Percentiles rank a stretch among this genome's conserved stretches.
These are phyloP conservation scores for Gymnothorax javanicus DNA, from an alignment of 2,797 vertebrate genomes.

Conservation along the genomic window DNA sequence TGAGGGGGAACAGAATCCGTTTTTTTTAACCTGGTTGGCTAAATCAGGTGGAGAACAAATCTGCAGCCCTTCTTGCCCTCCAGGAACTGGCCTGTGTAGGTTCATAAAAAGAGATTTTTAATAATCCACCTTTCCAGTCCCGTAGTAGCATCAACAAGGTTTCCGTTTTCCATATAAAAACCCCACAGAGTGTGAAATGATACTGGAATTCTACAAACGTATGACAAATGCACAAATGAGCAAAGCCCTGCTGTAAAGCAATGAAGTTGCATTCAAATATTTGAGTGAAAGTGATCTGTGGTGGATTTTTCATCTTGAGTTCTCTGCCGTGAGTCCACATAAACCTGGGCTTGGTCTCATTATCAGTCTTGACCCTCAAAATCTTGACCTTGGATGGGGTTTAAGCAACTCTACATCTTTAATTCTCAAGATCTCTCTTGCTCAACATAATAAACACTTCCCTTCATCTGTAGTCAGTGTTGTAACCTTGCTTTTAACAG, in stretches of 20 bases:
- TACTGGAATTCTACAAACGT: not conserved
- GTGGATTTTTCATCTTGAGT: not conserved
- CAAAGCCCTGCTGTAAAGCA: conserved; percentile 26
- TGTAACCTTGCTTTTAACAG: not conserved
- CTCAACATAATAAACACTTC: not conserved
- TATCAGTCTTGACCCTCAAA: not conserved
- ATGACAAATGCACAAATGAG: conserved; percentile 8
- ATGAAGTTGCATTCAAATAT: not conserved
- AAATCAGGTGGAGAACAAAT: not conserved
- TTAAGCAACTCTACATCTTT: not conserved
- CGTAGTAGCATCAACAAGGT: not conserved
- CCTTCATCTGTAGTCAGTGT: not conserved
- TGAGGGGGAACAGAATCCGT: not conserved
- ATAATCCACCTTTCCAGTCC: not conserved
- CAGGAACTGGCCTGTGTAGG: conserved; percentile 11
- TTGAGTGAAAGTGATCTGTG: not conserved
- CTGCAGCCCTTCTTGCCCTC: not conserved
- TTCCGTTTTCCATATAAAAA: not conserved
- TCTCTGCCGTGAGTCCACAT: not conserved
- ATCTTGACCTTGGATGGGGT: not conserved
- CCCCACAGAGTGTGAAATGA: not conserved
- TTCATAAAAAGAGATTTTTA: not conserved
- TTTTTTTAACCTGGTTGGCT: not conserved
- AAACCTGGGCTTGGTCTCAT: not conserved
- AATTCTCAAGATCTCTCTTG: not conserved